Evolutionary conservation across 2,797 vertebrate genomes (phyloP), one percentile per base, ranked within the genome.

Genomic region (Semaprochilodus insignis): DNA sequence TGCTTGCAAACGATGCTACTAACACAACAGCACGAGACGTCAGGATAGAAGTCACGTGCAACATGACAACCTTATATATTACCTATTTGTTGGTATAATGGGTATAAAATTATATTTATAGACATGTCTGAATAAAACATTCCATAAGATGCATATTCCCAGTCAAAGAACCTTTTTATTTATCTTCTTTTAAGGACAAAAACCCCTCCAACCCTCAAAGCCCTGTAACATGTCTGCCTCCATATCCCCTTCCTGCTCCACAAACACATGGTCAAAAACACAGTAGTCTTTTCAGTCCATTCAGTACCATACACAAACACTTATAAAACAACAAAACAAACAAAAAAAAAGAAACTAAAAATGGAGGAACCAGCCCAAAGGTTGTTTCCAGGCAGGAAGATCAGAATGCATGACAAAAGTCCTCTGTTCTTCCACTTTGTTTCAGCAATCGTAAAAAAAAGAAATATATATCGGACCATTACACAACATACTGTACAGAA

Each of bases 261-360:
- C 93, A 93, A 92, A 93, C 89, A 94, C 91, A 94, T 89, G 91
- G 86, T 92, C 90, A 91, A 89, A 93, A 94, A 94, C 92, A 94
- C 92, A 93, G 92, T 91, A 91, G 91, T 92, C 85, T 89, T 90
- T 92, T 91, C 91, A 87, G 88, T 92, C 84, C 89, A 89, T 89
- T 93, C 85, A 81, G 84, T 87, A 90, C 88, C 91, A 90, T 89
- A 94, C 92, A 92, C 87, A 92, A 91, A 94, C 89, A 91, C 88
- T 88, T 86, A 85, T 57, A 82, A 89, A 77, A 76, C 81, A 78
- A 80, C 81, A 78, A 86, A 82, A 85, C 86, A 48, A 82, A 85
- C 87, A 48, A 13, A 90, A 86, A 89, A 67, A 85, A 85, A 34
- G 15, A 77, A 78, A 74, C 83, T 81, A 4, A 81, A 83, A 65